Conservation (phyloP, 2,113 vertebrate species). For the Aphyosemion australe region DNA sequence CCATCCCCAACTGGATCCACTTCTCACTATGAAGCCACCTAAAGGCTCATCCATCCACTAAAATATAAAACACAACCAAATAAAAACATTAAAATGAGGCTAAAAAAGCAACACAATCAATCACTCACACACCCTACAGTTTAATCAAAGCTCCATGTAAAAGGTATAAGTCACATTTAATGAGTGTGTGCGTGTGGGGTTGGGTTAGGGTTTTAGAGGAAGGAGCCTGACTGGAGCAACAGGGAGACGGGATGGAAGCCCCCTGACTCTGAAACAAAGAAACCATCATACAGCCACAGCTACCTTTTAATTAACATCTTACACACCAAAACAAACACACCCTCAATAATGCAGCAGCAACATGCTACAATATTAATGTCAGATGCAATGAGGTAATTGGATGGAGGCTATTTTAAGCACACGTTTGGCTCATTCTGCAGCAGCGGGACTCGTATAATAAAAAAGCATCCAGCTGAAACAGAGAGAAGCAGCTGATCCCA, state of each 20-base stretch:
- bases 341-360: constrained; percentile 67
- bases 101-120: too few species aligned
- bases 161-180: too few species aligned
- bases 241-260: constrained; percentile 40
- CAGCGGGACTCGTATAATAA: constrained; percentile 24
- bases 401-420: constrained; percentile 52
- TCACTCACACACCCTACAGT: too few species aligned
- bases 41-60: too few species aligned
- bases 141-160: too few species aligned
- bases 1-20: too few species aligned
- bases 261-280: constrained; percentile 48
- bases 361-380: constrained; percentile 69
- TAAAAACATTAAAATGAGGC: too few species aligned
- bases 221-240: constrained; percentile 27
- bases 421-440: neutral
- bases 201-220: too few species aligned
- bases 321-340: constrained; percentile 62
- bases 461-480: constrained; percentile 36
- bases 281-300: constrained; percentile 52
- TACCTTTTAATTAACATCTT: constrained; percentile 71
- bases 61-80: too few species aligned
- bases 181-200: too few species aligned
- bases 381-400: constrained; percentile 67
- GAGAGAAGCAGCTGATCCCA: constrained; percentile 56
- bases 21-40: too few species aligned